Base-by-base conservation (phyloP, 1,140 invertebrate genomes). In the Drosophila trapezifrons region DNA sequence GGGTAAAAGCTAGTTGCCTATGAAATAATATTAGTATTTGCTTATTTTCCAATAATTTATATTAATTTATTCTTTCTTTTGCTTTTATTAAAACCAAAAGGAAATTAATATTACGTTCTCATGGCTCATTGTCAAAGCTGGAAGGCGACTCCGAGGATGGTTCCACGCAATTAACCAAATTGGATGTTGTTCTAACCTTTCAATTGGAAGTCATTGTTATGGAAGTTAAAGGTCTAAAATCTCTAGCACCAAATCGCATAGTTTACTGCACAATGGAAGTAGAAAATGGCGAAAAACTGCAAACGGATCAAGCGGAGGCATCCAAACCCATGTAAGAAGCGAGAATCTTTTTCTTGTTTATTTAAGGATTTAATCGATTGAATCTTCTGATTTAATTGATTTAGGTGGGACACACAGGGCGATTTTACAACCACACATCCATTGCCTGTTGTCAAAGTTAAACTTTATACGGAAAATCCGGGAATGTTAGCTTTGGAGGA, bases 261-360 rank as follows among this genome's bases (percentile, higher is more conserved):
- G 98, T 99, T 32, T 99, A 99, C 93, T 99, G 99, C 93, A 99
- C 98, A 22, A 99, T 99, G 99, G 99, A 99, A 94, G 98, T 99
- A 2, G 98, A 99, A 93, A 97, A 97, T 62, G 98, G 98, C 42
- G 98, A 99, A 91, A 99, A 99, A 93, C 93, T 99, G 40, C 98
- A 99, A 93, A 99, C 99, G 8, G 99, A 99, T 94, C 98, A 99
- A 93, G 98, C 98, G 3, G 98, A 99, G 93, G 98, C 98, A 15
- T 98, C 98, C 0, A 99, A 99, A 93, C 98, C 98, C 54, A 97
- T 98, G 98, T 97, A 93, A 95, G 94, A 93, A 22, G 13, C 49
- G 0, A 52, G 12, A n/a, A n/a, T n/a, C n/a, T n/a, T n/a, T n/a
- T n/a, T n/a, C n/a, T n/a, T n/a, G n/a, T n/a, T n/a, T n/a, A n/a